Conservation (phyloP, 1,140 invertebrate genomes). For the Anthonomus grandis region DNA sequence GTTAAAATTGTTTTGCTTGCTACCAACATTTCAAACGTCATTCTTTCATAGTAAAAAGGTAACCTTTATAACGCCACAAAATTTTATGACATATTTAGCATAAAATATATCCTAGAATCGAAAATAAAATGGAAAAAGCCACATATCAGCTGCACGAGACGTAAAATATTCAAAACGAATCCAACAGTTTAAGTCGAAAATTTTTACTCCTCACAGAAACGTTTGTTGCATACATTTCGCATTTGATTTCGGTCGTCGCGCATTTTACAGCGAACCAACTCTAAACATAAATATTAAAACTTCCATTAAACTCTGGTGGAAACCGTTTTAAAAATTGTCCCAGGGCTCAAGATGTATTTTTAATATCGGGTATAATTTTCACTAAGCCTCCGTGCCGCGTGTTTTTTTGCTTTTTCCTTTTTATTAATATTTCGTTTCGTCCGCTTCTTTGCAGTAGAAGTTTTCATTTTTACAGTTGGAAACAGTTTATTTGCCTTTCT, state of each 20-base stretch:
- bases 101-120: no score
- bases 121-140: no score
- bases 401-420: not conserved
- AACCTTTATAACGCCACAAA: no score
- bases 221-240: slow-evolving; percentile 21
- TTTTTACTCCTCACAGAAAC: no score
- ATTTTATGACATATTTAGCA: no score
- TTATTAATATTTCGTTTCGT: slow-evolving; percentile 18
- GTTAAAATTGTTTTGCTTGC: no score
- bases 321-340: slow-evolving; percentile 24
- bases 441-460: slow-evolving; percentile 10
- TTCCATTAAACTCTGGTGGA: slow-evolving; percentile 22
- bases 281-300: slow-evolving; percentile 23
- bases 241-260: slow-evolving; percentile 16
- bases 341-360: slow-evolving; percentile 30
- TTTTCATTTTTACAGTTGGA: slow-evolving; percentile 31
- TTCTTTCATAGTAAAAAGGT: no score
- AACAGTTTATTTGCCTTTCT: slow-evolving; percentile 33
- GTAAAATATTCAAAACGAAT: no score
- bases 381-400: slow-evolving; percentile 17
- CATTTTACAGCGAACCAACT: slow-evolving; percentile 15
- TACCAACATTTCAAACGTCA: no score
- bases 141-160: no score
- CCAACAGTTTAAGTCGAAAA: no score
- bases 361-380: slow-evolving; percentile 34